A percentile compares a stretch with the other conserved stretches of the same genome.
These are phyloP conservation scores for Gymnoscelis rufifasciata DNA, from an alignment of 2,888 invertebrate species.

Conservation along the genomic window DNA sequence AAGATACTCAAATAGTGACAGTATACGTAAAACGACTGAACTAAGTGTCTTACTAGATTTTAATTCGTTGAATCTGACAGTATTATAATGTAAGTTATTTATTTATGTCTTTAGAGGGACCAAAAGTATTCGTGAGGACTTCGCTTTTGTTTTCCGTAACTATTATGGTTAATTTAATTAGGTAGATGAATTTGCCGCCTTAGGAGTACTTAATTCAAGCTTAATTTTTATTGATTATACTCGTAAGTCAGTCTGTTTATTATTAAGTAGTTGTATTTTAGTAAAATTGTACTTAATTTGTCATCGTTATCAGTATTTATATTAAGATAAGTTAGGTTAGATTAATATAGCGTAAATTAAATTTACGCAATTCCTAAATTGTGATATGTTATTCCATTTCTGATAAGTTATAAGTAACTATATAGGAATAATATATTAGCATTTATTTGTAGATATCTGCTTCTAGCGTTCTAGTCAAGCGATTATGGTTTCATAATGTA, in stretches of 20 bases:
- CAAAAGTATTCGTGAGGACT: conserved; percentile 65
- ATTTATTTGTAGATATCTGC: conserved; percentile 26
- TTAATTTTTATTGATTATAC: neutral
- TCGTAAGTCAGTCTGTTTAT: too few relatives aligned
- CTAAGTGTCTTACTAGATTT: conserved; percentile 33
- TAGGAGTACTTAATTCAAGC: neutral
- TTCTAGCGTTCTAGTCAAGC: conserved; percentile 36
- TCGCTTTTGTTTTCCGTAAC: conserved; percentile 49
- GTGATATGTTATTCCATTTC: conserved; percentile 69
- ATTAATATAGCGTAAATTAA: conserved; percentile 40
- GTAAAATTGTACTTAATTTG: conserved; percentile 14
- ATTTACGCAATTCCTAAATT: conserved; percentile 71
- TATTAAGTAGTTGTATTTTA: neutral
- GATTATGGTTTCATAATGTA: conserved; percentile 5
- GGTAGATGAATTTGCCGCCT: conserved; percentile 4
- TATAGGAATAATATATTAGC: conserved; percentile 32
- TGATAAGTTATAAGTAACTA: conserved; percentile 32
- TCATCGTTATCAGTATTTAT: conserved; percentile 54
- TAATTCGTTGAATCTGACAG: conserved; percentile 50
- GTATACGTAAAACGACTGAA: conserved; percentile 34
- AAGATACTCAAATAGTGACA: conserved; percentile 21
- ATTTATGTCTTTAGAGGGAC: conserved; percentile 59
- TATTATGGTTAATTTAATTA: conserved; percentile 41
- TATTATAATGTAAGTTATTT: conserved; percentile 65
- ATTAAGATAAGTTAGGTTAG: conserved; percentile 22